These are phyloP conservation scores for Gymnarchus niloticus DNA, from an alignment of 2,113 vertebrate species.

Conservation along the genomic window DNA sequence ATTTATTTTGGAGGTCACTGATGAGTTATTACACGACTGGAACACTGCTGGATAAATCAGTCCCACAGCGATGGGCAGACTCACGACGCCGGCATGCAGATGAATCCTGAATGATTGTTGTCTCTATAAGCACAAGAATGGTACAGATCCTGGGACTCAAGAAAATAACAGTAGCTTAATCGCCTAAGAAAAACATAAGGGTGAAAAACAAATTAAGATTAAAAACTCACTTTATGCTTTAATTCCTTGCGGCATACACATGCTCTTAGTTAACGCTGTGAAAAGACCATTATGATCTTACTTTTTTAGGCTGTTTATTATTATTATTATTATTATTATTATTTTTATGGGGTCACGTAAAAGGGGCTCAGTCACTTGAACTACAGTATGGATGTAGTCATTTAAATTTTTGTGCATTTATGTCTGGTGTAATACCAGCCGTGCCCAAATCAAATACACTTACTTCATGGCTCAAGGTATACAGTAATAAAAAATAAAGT, in stretches of 20 bases:
- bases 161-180: background rate
- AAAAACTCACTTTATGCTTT: conserved; percentile 37
- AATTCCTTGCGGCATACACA: conserved; percentile 32
- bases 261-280: conserved; percentile 30
- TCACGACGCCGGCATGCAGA: background rate
- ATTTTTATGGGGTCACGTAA: conserved; percentile 20
- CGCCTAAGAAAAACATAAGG: conserved; percentile 20
- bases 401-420: conserved; percentile 17
- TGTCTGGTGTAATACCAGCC: conserved; percentile 28
- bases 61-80: background rate
- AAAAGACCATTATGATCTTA: conserved; percentile 29
- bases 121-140: background rate
- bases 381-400: background rate
- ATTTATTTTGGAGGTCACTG: background rate
- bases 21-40: background rate
- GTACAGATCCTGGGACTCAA: background rate
- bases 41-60: background rate
- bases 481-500: conserved; percentile 30
- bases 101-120: background rate
- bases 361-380: background rate
- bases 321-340: conserved; percentile 20
- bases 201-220: conserved; percentile 36
- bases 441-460: conserved; percentile 30
- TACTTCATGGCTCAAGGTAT: conserved; percentile 28
- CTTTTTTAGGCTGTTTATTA: conserved; percentile 2